Evolutionary conservation across 2,888 invertebrate species (phyloP).

Genomic region (Cephus rjabovi): DNA sequence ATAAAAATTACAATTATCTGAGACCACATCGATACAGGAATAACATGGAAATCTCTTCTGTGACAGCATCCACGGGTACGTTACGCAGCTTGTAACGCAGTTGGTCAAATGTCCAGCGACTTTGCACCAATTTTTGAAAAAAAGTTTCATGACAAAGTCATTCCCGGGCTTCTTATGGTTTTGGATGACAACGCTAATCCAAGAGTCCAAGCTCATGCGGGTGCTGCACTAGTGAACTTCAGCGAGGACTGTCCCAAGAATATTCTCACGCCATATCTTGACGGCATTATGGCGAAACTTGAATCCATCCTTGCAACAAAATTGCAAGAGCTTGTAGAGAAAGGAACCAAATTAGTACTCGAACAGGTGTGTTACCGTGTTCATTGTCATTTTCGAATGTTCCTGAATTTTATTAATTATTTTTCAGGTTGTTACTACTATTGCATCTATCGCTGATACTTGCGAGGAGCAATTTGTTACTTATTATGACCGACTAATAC

Average conservation of each 20-base stretch:
- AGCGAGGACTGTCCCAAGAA: slow-evolving; percentile 98
- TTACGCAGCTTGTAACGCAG: slow-evolving; percentile 98
- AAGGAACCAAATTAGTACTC: slow-evolving; percentile 94
- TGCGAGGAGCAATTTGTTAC: slow-evolving; percentile 95
- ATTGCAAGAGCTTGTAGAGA: slow-evolving; percentile 93
- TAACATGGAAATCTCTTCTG: neutral
- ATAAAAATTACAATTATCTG: neutral
- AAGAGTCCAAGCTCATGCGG: slow-evolving; percentile 85
- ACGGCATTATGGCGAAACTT: slow-evolving; percentile 90
- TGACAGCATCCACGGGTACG: slow-evolving; percentile 88
- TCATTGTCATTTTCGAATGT: neutral
- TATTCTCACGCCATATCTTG: slow-evolving; percentile 90
- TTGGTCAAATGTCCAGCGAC: slow-evolving; percentile 99
- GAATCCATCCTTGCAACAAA: slow-evolving; percentile 91
- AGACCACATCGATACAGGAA: neutral
- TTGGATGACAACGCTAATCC: slow-evolving; percentile 93
- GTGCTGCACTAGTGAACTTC: slow-evolving; percentile 98
- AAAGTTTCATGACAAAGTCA: slow-evolving; percentile 96
- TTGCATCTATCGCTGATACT: slow-evolving; percentile 98
- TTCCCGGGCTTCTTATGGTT: slow-evolving; percentile 89
- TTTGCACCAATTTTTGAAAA: slow-evolving; percentile 97
- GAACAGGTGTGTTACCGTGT: slow-evolving; percentile 76
- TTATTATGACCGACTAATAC: slow-evolving; percentile 92
- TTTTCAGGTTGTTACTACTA: slow-evolving; percentile 87
- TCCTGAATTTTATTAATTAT: neutral